Evolutionary conservation across 2,113 vertebrate genomes (phyloP), one percentile per base, ranked within the genome.

Genomic region (Probosciger aterrimus): DNA sequence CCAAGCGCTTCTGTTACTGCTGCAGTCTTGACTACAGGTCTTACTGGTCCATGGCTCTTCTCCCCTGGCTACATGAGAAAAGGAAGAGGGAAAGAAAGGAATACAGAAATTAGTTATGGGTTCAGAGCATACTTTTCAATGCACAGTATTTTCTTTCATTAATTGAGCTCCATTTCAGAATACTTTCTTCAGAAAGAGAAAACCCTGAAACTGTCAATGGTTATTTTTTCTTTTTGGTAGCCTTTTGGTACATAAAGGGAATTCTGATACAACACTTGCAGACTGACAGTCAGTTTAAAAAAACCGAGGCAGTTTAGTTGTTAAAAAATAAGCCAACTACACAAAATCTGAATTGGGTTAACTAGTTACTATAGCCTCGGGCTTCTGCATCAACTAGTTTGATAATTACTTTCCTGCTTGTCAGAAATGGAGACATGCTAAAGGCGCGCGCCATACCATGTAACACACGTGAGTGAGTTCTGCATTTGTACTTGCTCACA

Each of bases 401-500:
- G 87, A 90, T 88, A 88, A 94, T 95, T 96, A 74, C 35, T 87
- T 92, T 88, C 50, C 57, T 83, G n/a, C 73, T 83, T 81, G 64
- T 81, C 79, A 86, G 75, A 69, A 88, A n/a, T 16, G 35, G 75
- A 79, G 74, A 81, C 88, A 28, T 65, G 86, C 87, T 93, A 10
- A 82, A 71, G 90, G 90, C 68, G 44, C 75, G 30, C 15, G 77
- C 88, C 71, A 14, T 44, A 11, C 65, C 17, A 6, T 76, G 53
- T 65, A 96, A 64, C 60, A 44, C 88, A 49, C 49, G 27, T 64
- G 65, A 50, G 19, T 13, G 68, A 76, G 33, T 90, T 75, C 47
- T 1, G 4, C 18, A 44, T 67, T 86, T 68, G 62, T 44, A 11
- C 63, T 77, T 18, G 62, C 71, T 92, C 52, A 33, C 82, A 83